Conservation (phyloP, 2,113 vertebrate species). For the Cochlearius cochlearius region DNA sequence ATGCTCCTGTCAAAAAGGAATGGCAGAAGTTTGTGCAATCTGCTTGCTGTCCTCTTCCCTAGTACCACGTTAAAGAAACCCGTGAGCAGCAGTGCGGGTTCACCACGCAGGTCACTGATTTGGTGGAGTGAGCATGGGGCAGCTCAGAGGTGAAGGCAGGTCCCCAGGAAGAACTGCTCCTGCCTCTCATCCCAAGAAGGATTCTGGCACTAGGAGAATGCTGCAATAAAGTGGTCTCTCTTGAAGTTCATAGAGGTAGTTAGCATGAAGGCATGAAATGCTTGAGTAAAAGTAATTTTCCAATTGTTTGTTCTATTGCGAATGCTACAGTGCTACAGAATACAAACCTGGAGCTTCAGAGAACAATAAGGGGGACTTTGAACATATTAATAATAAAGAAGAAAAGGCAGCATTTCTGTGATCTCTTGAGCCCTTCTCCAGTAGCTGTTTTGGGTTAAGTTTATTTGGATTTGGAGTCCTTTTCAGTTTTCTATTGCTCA, state of each 20-base stretch:
- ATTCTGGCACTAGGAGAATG: neutral
- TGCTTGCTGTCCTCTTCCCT: neutral
- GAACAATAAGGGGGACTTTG: neutral
- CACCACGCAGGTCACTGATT: fast-evolving
- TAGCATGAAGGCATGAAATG: neutral
- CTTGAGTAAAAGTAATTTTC: neutral
- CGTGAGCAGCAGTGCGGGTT: neutral
- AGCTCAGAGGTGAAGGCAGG: neutral
- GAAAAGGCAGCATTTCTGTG: neutral
- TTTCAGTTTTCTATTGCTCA: neutral
- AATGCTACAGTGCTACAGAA: neutral
- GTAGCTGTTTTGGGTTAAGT: neutral
- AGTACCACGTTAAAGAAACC: fast-evolving
- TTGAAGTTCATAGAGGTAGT: neutral
- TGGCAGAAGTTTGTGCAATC: neutral
- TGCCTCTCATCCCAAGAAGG: neutral
- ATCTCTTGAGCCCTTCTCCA: neutral
- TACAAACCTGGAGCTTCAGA: neutral
- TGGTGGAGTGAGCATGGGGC: neutral
- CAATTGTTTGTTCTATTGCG: neutral
- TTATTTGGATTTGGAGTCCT: neutral
- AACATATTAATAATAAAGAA: neutral
- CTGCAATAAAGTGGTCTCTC: neutral
- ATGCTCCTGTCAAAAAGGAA: neutral
- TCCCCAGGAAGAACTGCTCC: neutral